Conservation (phyloP, 2,113 vertebrate species). For the Xenopus tropicalis region UCB_Xtro_10.0 CM004452.2:47632001-47632500, state of each 20-base stretch:
- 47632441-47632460: no score
- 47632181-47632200: constrained; percentile 59
- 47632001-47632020: no score
- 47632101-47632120: constrained; percentile 50
- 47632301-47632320: not conserved
- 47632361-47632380: not conserved
- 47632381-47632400: not conserved
- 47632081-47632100: constrained; percentile 58
- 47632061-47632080: constrained; percentile 53
- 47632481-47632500: no score
- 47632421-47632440: constrained; percentile 1
- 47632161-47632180: constrained; percentile 27
- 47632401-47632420: not conserved
- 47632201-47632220: constrained; percentile 63
- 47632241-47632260: not conserved
- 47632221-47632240: constrained; percentile 12
- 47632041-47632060: constrained; percentile 53
- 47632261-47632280: not conserved
- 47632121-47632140: constrained; percentile 49
- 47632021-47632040: not conserved
- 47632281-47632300: not conserved
- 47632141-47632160: constrained; percentile 48
- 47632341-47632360: not conserved
- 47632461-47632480: no score
- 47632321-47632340: not conserved